These are phyloP conservation scores for Heliconius hewitsoni DNA, from an alignment of 1,140 invertebrate species.

Conservation along the genomic window DNA sequence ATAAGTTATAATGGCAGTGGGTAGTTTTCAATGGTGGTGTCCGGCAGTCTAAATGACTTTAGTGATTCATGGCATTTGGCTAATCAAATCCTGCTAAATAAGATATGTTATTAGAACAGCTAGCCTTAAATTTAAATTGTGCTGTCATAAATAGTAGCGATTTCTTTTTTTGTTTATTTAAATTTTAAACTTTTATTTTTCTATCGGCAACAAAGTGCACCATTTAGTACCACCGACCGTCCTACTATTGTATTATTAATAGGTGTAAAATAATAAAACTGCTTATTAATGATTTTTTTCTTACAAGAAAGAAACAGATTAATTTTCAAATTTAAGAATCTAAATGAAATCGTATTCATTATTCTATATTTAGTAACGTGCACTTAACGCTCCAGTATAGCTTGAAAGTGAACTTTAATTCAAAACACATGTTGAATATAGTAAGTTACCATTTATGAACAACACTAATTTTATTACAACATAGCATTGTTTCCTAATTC, in stretches of 20 bases:
- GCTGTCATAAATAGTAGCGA: not conserved
- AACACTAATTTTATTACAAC: not conserved
- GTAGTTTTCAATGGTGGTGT: not conserved
- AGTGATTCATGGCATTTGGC: constrained; percentile 7
- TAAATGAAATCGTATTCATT: not conserved
- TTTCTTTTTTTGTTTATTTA: not conserved
- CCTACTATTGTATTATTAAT: no score
- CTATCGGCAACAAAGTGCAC: no score
- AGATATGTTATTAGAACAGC: not conserved
- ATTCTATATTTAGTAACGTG: not conserved
- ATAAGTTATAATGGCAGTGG: constrained; percentile 4
- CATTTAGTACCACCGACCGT: no score
- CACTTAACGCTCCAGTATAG: not conserved
- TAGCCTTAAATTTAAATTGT: not conserved
- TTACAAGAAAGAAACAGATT: no score
- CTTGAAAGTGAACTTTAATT: not conserved
- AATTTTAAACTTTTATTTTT: no score
- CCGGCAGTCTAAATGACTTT: constrained; percentile 3
- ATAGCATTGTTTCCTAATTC: not conserved
- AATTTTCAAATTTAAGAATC: no score
- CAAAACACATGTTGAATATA: not conserved
- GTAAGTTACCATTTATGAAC: not conserved
- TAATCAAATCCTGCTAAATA: not conserved
- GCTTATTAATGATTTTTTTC: no score
- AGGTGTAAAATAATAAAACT: no score